Evolutionary conservation across 2,888 invertebrate species (phyloP), one percentile per base, ranked within the genome.

Genomic region (Pollenia labialis): DNA sequence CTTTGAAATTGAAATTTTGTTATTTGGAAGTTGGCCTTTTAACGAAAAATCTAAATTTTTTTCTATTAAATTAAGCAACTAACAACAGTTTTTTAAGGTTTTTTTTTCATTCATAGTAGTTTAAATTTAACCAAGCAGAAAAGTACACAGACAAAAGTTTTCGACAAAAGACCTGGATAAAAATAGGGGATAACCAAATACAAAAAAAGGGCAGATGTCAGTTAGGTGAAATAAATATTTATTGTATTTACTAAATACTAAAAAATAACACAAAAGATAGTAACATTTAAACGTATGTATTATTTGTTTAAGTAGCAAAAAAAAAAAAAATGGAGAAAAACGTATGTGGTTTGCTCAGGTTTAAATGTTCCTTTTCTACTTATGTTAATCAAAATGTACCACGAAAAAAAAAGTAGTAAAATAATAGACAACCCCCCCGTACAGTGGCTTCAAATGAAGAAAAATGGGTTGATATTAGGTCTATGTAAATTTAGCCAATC

Each of bases 51-150:
- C 10, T 9, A 64, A 32, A 16, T 32, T 64, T 64, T 44, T 72
- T 76, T 71, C 81, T 81, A 76, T 76, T 76, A 81, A 85, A 85
- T 85, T 85, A 75, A 85, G 79, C 85, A 82, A 85, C 85, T 69
- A 79, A 74, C 40, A 54, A 52, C 6, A 12, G 40, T 42, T 80
- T 71, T 72, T 54, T n/a, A 4, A 16, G 11, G 11, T 46, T 7
- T 52, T 72, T 58, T 52, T 58, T 69, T 14, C 32, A 6, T 60
- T 79, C 68, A 52, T 50, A 23, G 58, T 48, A 77, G 60, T 50
- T 64, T 56, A 68, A 72, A 81, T 85, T 81, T 72, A 66, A 58
- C 76, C 72, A 72, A 77, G 69, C 85, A 80, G 69, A 71, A 66
- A 68, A 66, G 18, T 16, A 7, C 4, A 69, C 8, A 8, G n/a